phyloP scores from a whole-genome alignment of 2,888 invertebrate genomes.

The Clunio marinus region DNA sequence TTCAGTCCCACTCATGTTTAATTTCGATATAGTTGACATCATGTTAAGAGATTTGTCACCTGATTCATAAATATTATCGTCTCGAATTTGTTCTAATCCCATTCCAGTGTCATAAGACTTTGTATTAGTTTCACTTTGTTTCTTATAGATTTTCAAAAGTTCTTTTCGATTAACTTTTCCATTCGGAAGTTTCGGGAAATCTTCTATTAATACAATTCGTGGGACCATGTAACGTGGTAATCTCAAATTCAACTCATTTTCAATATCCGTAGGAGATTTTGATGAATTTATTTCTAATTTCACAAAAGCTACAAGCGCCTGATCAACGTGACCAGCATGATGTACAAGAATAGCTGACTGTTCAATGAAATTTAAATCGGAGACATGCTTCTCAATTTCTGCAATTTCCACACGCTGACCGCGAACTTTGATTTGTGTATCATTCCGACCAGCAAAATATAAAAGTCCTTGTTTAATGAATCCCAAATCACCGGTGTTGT shows the following conservation, averaged over 20 bases:
- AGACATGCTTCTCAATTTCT: slow-evolving; percentile 60
- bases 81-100: no score
- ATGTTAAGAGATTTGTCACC: neutral
- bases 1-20: neutral
- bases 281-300: neutral
- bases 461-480: slow-evolving; percentile 61
- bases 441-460: slow-evolving; percentile 67
- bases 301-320: neutral
- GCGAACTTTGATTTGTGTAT: slow-evolving; percentile 71
- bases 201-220: neutral
- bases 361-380: neutral
- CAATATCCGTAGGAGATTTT: neutral
- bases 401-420: slow-evolving; percentile 73
- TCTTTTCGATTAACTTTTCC: neutral
- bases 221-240: neutral
- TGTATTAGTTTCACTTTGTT: no score
- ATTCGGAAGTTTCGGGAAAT: neutral
- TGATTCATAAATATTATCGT: neutral
- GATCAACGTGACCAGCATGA: neutral
- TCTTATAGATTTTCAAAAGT: no score
- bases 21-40: neutral
- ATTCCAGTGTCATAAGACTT: no score
- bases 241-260: neutral
- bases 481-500: slow-evolving; percentile 64
- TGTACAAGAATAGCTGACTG: neutral